Evolutionary conservation across 2,797 vertebrate genomes (phyloP), one percentile per base, ranked within the genome.

Genomic region (Vespertilio murinus): DNA sequence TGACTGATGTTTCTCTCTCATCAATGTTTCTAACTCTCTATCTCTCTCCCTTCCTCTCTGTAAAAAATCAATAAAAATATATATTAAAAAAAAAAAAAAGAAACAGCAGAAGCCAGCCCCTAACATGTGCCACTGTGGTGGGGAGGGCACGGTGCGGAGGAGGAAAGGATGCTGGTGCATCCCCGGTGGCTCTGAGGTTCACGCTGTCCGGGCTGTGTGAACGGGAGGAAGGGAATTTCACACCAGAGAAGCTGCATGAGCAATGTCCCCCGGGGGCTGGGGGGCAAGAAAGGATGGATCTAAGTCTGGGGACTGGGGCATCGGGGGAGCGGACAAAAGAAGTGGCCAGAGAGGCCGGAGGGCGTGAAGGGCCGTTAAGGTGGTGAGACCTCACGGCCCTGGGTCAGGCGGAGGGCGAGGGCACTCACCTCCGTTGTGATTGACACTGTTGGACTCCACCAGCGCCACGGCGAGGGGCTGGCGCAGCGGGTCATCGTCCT

Each of bases 361-460:
- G 35, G 13, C 10, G 52, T 35, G 28, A 28, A 40, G 69, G 30
- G 83, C 16, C 79, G 73, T 28, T 38, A 10, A 23, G 54, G 14
- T 11, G 11, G 17, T 9, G 64, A 5, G 14, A 71, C 64, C 90
- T 38, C 0, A 25, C 74, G 79, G 64, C 42, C 35, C 38, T 25
- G 16, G 71, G 30, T 67, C 28, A 33, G 40, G 65, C 9, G 5
- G 45, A 6, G 6, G 11, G 6, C 3, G 0, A 45, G 64, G 35
- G 35, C 18, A 8, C 98, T 98, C 88, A 98, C 98, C 98, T 97
- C 98, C 98, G 0, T 98, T 99, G 97, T 98, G 98, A 71, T 98
- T 99, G 96, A 99, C 98, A 94, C 98, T 99, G 98, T 99, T 99
- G 49, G 98, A 98, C 97, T 99, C 99, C 74, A 99, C 98, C 1